Conservation (phyloP, 1,140 invertebrate species). For the Drosophila fuyamai region DNA sequence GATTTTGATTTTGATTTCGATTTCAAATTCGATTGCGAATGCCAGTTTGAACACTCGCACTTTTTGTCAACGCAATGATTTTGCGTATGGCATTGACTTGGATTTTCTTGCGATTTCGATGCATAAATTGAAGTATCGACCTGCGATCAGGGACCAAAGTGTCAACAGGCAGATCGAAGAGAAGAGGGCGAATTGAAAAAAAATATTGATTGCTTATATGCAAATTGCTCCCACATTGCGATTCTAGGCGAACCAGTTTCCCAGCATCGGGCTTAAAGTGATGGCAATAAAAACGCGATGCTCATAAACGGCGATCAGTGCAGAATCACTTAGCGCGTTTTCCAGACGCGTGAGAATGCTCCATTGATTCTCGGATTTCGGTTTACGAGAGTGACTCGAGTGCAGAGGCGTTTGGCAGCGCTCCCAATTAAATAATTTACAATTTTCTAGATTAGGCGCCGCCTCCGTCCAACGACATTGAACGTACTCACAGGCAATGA, state of each 20-base stretch:
- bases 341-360: conserved; percentile 46
- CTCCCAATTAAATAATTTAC: conserved; percentile 65
- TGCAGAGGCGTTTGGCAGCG: conserved; percentile 52
- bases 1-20: conserved; percentile 12
- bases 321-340: conserved; percentile 45
- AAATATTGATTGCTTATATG: conserved; percentile 36
- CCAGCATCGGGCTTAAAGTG: conserved; percentile 12
- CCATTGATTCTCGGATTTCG: conserved; percentile 35
- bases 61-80: conserved; percentile 31
- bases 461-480: conserved; percentile 46
- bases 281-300: conserved; percentile 36
- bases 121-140: conserved; percentile 10
- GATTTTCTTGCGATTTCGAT: conserved; percentile 25
- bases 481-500: conserved; percentile 34
- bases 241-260: conserved; percentile 51
- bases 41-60: conserved; percentile 11
- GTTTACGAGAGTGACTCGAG: background rate
- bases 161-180: conserved; percentile 24
- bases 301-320: conserved; percentile 35
- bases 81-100: conserved; percentile 54
- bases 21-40: conserved; percentile 15
- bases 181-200: conserved; percentile 1
- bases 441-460: conserved; percentile 62
- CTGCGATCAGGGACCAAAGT: conserved; percentile 40
- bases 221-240: conserved; percentile 50